These are phyloP conservation scores for Zoroaster sp. DNA, from an alignment of 53 echinoderm and acorn worm species.

Conservation along the genomic window DNA sequence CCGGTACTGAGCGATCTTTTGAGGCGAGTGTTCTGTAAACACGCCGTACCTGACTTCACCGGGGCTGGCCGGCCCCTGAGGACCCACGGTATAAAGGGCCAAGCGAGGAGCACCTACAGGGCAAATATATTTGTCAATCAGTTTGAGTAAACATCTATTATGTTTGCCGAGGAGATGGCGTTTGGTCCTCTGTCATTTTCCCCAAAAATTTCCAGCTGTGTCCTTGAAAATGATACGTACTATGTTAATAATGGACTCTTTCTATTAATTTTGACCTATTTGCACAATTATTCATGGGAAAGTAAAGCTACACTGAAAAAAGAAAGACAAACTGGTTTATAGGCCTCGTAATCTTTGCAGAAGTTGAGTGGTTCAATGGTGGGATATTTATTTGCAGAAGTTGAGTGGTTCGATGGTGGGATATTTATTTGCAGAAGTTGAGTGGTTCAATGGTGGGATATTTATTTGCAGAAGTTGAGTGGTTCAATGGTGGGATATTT, in stretches of 20 bases:
- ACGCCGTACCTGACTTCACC: not conserved
- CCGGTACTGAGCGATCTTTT: not conserved
- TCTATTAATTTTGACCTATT: not conserved
- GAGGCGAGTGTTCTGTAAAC: not conserved
- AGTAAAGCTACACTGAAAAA: not conserved
- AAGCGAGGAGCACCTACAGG: not conserved
- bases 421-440: too few species aligned
- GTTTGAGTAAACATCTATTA: not conserved
- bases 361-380: too few species aligned
- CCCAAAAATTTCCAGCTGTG: not conserved
- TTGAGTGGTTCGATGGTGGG: too few species aligned
- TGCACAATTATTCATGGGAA: not conserved
- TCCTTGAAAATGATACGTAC: not conserved
- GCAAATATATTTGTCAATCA: not conserved
- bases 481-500: too few species aligned
- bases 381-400: too few species aligned
- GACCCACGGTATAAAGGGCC: not conserved
- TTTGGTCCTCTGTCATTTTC: not conserved
- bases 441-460: too few species aligned
- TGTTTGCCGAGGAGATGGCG: not conserved
- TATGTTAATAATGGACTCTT: not conserved
- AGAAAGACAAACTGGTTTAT: not conserved
- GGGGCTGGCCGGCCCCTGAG: slow-evolving; percentile 1
- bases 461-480: too few species aligned
- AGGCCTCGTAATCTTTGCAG: too few species aligned